phyloP scores from a whole-genome alignment of 2,797 vertebrate species.

The Pterois miles region DNA sequence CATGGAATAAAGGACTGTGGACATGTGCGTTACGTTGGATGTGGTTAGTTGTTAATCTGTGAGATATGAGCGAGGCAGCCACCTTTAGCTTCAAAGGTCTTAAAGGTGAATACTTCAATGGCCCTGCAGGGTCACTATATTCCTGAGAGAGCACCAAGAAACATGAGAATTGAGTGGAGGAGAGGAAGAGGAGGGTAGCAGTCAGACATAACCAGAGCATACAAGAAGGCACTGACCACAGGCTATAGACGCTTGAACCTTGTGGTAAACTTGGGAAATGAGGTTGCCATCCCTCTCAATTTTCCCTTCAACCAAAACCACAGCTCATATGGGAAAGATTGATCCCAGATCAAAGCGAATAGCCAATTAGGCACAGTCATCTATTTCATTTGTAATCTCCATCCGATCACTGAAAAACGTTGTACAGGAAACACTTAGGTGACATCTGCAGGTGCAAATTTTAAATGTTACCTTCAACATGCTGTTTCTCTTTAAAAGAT shows the following conservation, averaged over 20 bases:
- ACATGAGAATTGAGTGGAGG: constrained; percentile 44
- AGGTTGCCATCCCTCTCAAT: constrained; percentile 78
- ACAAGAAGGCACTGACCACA: constrained; percentile 72
- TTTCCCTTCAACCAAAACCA: constrained; percentile 75
- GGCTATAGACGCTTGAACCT: constrained; percentile 76
- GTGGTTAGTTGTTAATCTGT: constrained; percentile 74
- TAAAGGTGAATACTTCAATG: constrained; percentile 61
- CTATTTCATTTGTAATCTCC: constrained; percentile 69
- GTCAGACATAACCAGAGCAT: constrained; percentile 65
- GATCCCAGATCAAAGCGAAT: constrained; percentile 79
- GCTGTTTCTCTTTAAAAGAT: constrained; percentile 17
- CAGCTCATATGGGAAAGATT: constrained; percentile 78
- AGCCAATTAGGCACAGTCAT: constrained; percentile 76
- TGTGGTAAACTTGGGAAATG: constrained; percentile 81
- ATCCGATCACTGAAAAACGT: constrained; percentile 57
- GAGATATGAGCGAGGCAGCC: constrained; percentile 60
- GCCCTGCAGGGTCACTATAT: constrained; percentile 57
- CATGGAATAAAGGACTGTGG: constrained; percentile 27
- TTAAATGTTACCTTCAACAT: constrained; percentile 42
- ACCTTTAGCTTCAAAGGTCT: constrained; percentile 72
- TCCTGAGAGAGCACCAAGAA: constrained; percentile 50
- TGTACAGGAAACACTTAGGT: constrained; percentile 68
- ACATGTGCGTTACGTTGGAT: constrained; percentile 72
- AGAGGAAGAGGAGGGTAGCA: constrained; percentile 40
- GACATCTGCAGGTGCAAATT: constrained; percentile 72